Conservation (phyloP, 2,888 invertebrate species). For the Poecilus cupreus region DNA sequence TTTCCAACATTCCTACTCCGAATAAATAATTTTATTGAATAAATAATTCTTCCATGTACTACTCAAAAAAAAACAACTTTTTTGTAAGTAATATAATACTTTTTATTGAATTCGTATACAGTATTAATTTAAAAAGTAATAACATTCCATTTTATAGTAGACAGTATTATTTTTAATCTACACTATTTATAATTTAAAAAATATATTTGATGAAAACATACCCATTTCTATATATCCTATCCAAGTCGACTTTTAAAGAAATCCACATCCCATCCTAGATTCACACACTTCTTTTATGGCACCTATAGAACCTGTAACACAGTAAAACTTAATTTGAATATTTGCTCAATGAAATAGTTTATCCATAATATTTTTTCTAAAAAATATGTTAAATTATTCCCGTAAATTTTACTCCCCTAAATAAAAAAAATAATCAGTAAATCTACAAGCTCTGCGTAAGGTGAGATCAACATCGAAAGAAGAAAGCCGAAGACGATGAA, state of each 20-base stretch:
- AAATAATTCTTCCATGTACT: no score
- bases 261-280: neutral
- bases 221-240: constrained; percentile 12
- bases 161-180: constrained; percentile 3
- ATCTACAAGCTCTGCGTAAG: neutral
- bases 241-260: neutral
- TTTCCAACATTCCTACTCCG: neutral
- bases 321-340: constrained; percentile 38
- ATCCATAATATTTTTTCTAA: constrained; percentile 5
- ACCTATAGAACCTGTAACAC: constrained; percentile 39
- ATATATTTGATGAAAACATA: constrained; percentile 6
- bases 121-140: constrained; percentile 3
- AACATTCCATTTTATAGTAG: constrained; percentile 18
- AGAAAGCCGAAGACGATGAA: constrained; percentile 7
- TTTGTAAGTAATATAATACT: neutral
- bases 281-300: neutral
- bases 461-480: constrained; percentile 17
- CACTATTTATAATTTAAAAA: constrained; percentile 1
- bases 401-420: constrained; percentile 23
- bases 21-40: neutral
- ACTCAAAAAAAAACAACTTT: no score
- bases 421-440: constrained; percentile 39
- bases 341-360: neutral
- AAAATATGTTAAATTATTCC: constrained; percentile 6
- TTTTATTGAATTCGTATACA: neutral